Conservation (phyloP, 2,797 vertebrate genomes). For the Acropternis orthonyx region DNA sequence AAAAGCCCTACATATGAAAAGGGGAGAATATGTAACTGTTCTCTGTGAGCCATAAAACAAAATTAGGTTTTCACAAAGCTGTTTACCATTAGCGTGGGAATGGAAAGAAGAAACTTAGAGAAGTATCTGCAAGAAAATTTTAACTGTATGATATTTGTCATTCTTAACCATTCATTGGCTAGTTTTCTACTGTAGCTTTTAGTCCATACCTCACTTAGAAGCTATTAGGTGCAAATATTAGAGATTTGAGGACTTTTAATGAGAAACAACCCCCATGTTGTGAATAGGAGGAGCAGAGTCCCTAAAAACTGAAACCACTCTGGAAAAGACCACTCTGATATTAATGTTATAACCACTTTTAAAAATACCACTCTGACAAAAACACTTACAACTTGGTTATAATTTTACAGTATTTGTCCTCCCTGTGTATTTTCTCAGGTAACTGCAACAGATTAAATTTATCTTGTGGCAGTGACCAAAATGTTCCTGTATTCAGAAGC, state of each 20-base stretch:
- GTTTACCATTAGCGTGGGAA: background rate
- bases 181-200: background rate
- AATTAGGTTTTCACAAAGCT: background rate
- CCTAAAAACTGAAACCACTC: background rate
- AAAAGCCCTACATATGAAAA: background rate
- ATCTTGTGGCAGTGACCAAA: background rate
- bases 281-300: background rate
- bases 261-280: background rate
- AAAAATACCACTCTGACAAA: background rate
- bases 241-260: background rate
- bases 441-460: background rate
- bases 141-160: background rate
- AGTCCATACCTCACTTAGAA: background rate
- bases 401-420: background rate
- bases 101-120: background rate
- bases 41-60: background rate
- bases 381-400: background rate
- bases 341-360: background rate
- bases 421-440: background rate
- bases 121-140: background rate
- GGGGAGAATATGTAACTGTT: background rate
- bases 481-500: background rate
- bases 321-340: background rate
- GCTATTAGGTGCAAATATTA: background rate
- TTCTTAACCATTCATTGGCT: background rate